Base-by-base conservation (phyloP, 2,797 vertebrate genomes). In the Takifugu rubripes region DNA sequence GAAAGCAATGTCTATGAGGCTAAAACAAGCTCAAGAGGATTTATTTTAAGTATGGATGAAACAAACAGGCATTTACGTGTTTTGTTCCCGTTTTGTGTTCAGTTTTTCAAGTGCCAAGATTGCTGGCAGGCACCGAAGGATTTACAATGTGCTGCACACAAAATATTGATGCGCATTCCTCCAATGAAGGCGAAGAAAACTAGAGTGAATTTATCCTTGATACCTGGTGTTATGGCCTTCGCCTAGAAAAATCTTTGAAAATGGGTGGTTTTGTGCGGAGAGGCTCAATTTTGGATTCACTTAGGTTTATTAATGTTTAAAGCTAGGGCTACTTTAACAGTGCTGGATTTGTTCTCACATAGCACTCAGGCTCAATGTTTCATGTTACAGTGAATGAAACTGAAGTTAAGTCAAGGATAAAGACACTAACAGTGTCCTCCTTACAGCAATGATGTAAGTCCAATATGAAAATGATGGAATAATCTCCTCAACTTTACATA, bases 61-160 rank as follows among this genome's bases (percentile, higher is more conserved):
- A 72, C 59, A 60, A 68, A 54, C 62, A 66, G 65, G 59, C 72
- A 59, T 82, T 78, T 70, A 81, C 79, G 79, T 69, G 68, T 79
- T 84, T 78, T 81, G 66, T 68, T 81, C 73, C 70, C 68, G 60
- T 75, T 79, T 72, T 71, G 56, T 75, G 55, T 71, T 73, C 25
- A 54, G 72, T 68, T 77, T 64, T 70, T 74, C 56, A 43, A 66
- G 67, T 77, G 84, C 78, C 81, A 81, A 65, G 60, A 72, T 59
- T 26, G 26, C 52, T 86, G 82, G 82, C 75, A 81, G 70, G 36
- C 63, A 47, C 57, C 65, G 27, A 71, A 73, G 59, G 64, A 74
- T 47, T 59, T 40, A 40, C 36, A 40, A 40, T 73, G 48, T 49
- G 46, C 55, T 63, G 33, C 33, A 64, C 60, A 75, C 61, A 66